Conservation (phyloP, 2,888 invertebrate genomes). For the Clivina fossor region DNA sequence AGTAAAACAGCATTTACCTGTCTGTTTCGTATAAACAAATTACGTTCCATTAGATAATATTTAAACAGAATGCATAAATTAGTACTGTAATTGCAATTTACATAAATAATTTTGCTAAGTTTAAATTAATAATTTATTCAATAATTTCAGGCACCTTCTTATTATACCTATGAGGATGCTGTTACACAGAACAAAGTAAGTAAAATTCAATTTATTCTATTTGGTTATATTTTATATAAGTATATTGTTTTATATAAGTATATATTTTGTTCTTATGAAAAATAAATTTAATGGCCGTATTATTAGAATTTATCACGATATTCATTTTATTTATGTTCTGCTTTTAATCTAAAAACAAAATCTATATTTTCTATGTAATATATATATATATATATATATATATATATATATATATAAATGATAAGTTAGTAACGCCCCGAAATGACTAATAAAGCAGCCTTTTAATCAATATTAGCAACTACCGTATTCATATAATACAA, state of each 20-base stretch:
- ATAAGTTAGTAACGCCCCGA: no score
- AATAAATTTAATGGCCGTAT: not conserved
- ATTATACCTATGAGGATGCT: slow-evolving; percentile 27
- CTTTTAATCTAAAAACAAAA: no score
- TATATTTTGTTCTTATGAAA: not conserved
- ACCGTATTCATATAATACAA: no score
- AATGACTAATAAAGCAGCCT: no score
- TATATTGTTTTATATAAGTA: not conserved
- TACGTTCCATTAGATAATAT: no score
- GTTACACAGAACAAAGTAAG: slow-evolving; percentile 28
- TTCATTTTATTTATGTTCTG: no score
- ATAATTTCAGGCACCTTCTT: slow-evolving; percentile 28
- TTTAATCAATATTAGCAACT: no score
- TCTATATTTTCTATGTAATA: no score
- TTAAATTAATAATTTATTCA: slow-evolving; percentile 10
- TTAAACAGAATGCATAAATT: not conserved
- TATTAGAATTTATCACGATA: not conserved
- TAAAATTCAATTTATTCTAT: not conserved
- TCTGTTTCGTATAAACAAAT: no score
- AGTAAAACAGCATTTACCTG: not conserved
- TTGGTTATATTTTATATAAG: not conserved
- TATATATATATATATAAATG: no score
- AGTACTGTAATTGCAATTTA: not conserved
- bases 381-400: no score
- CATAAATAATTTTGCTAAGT: not conserved